These are phyloP conservation scores for Ceratosolen solmsi DNA, from an alignment of 1,140 invertebrate species.

Conservation along the genomic window DNA sequence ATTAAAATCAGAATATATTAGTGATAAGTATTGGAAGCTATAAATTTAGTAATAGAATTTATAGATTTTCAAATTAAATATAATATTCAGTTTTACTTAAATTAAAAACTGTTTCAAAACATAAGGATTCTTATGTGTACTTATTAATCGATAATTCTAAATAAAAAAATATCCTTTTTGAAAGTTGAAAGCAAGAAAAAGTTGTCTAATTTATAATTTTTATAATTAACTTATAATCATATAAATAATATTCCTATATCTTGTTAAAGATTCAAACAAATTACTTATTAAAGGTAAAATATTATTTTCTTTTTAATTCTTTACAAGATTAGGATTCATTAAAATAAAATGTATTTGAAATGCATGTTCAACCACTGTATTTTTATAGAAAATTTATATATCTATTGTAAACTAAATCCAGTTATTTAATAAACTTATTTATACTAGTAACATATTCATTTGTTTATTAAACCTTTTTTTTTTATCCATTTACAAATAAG, in stretches of 20 bases:
- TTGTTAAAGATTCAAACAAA: too few species aligned
- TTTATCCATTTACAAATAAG: not conserved
- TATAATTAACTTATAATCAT: not conserved
- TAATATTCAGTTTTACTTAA: not conserved
- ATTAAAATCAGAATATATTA: not conserved
- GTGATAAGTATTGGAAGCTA: not conserved
- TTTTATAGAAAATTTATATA: slow-evolving; percentile 27
- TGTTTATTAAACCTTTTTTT: not conserved
- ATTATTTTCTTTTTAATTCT: not conserved
- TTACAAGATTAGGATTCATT: too few species aligned
- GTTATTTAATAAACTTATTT: slow-evolving; percentile 27
- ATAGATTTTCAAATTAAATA: not conserved
- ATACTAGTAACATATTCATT: not conserved
- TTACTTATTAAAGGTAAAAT: not conserved
- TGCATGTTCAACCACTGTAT: not conserved
- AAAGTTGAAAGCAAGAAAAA: not conserved
- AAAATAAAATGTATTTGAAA: slow-evolving; percentile 1
- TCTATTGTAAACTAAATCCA: not conserved
- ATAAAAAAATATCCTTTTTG: not conserved
- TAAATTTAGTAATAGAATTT: not conserved
- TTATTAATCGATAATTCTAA: not conserved
- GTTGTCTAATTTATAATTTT: slow-evolving; percentile 10
- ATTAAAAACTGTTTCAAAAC: too few species aligned
- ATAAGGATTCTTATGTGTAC: not conserved
- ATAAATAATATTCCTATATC: too few species aligned